A percentile compares a stretch with the other conserved stretches of the same genome.
phyloP scores from a whole-genome alignment of 35 echinoderm and acorn worm species.

The Nesometra sesokonis region DNA sequence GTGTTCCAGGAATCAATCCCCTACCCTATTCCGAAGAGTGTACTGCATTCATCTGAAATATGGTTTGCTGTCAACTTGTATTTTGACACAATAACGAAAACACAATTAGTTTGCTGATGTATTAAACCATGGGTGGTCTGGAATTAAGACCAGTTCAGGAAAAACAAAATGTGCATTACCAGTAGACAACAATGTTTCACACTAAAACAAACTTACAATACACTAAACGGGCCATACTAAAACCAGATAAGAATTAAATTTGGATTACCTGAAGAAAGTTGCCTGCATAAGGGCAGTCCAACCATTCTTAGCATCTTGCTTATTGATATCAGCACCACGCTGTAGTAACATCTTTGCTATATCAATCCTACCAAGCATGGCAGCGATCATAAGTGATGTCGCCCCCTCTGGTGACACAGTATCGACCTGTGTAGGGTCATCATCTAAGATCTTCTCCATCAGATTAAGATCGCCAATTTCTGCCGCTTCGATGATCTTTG shows the following conservation, averaged over 20 bases:
- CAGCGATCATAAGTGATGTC: constrained; percentile 86
- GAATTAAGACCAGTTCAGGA: too few relatives aligned
- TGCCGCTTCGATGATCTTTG: constrained; percentile 63
- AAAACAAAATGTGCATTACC: background rate
- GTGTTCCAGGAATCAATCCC: too few relatives aligned
- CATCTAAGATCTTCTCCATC: constrained; percentile 47
- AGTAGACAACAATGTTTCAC: too few relatives aligned
- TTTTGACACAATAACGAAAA: too few relatives aligned
- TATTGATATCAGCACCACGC: constrained; percentile 69
- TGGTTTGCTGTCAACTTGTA: too few relatives aligned
- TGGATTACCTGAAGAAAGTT: constrained; percentile 75
- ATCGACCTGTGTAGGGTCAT: constrained; percentile 65
- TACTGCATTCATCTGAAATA: too few relatives aligned
- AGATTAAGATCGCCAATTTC: constrained; percentile 55
- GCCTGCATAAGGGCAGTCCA: constrained; percentile 95
- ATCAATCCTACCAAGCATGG: constrained; percentile 49
- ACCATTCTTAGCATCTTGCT: constrained; percentile 63
- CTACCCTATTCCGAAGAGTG: too few relatives aligned
- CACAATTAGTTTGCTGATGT: too few relatives aligned
- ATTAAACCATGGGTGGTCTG: too few relatives aligned
- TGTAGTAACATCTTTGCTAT: constrained; percentile 79
- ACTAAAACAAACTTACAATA: too few relatives aligned
- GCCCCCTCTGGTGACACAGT: constrained; percentile 60
- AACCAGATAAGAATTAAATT: background rate
- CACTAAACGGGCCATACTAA: background rate